Evolutionary conservation across 2,888 invertebrate species (phyloP).

Genomic region (Dolichopus griseipennis): DNA sequence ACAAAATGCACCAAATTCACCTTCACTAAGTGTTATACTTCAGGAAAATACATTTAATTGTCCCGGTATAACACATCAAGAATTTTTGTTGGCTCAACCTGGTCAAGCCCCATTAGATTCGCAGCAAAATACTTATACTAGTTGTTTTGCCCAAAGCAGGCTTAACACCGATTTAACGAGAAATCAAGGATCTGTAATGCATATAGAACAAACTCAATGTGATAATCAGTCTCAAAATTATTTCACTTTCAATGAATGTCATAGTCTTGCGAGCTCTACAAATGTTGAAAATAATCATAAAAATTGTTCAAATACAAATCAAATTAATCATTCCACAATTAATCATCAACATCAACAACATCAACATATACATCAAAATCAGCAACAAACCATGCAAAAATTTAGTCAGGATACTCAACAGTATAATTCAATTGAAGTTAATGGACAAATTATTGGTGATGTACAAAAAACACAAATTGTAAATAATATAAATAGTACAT

Average conservation of each 20-base stretch:
- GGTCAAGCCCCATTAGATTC: constrained; percentile 14
- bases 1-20: constrained; percentile 7
- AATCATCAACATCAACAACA: constrained; percentile 2
- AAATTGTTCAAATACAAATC: constrained; percentile 3
- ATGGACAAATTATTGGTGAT: not conserved
- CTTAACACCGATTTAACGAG: constrained; percentile 13
- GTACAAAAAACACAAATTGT: not conserved
- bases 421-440: not conserved
- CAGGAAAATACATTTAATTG: constrained; percentile 9
- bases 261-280: not conserved
- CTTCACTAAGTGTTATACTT: constrained; percentile 7
- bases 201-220: constrained; percentile 12
- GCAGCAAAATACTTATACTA: constrained; percentile 20
- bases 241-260: constrained; percentile 1
- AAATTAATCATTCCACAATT: not conserved
- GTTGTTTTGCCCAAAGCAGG: constrained; percentile 22
- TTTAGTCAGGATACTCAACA: not conserved
- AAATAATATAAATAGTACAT: not conserved
- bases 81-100: constrained; percentile 8
- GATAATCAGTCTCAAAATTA: constrained; percentile 5
- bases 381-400: constrained; percentile 8
- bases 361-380: not conserved
- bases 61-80: not conserved
- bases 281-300: not conserved
- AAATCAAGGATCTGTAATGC: constrained; percentile 10